Conservation (phyloP, 1,140 invertebrate genomes). For the Hermatobates lingyangjiaoensis region DNA sequence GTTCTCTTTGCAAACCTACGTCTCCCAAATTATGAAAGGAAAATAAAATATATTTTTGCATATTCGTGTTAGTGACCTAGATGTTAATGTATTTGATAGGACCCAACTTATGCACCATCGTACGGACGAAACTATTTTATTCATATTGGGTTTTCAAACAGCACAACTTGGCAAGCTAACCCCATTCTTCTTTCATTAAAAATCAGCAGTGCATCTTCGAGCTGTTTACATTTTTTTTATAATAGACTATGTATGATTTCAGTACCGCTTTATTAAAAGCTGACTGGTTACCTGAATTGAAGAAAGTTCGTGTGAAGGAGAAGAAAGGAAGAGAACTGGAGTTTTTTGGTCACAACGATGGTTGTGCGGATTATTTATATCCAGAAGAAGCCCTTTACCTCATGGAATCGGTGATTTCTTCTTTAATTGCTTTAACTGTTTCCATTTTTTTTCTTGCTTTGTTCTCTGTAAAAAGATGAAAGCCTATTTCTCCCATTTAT, state of each 20-base stretch:
- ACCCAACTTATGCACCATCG: too few species aligned
- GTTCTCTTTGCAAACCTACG: too few species aligned
- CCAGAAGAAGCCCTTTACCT: conserved; percentile 41
- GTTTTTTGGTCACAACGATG: conserved; percentile 30
- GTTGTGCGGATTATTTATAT: conserved; percentile 29
- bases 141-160: not conserved
- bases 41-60: too few species aligned
- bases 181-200: not conserved
- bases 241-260: conserved; percentile 5
- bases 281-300: conserved; percentile 33
- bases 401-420: conserved; percentile 35
- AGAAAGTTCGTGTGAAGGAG: conserved; percentile 34
- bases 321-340: conserved; percentile 34
- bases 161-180: too few species aligned
- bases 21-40: too few species aligned
- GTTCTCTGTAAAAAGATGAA: not conserved
- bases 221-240: not conserved
- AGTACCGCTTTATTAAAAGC: conserved; percentile 31
- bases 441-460: conserved; percentile 1
- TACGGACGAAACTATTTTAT: not conserved
- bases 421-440: conserved; percentile 2
- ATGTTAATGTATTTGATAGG: too few species aligned
- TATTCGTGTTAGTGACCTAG: too few species aligned
- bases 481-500: not conserved
- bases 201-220: not conserved